Evolutionary conservation across 2,888 invertebrate species (phyloP).

Genomic region (Drosophila buzzatii): DNA sequence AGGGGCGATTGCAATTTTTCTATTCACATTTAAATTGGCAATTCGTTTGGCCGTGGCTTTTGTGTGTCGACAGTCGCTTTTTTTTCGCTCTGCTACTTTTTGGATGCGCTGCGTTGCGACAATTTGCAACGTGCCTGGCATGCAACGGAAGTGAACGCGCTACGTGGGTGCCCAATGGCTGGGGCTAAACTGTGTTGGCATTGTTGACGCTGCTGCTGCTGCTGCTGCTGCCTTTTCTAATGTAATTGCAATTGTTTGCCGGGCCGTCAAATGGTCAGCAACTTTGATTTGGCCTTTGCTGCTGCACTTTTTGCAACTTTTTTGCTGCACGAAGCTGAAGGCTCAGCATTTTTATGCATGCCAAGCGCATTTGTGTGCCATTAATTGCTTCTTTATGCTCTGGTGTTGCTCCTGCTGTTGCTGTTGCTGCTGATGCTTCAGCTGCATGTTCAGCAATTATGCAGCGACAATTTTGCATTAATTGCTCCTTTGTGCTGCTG

Average conservation of each 20-base stretch:
- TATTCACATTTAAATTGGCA: conserved; percentile 79
- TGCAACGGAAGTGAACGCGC: conserved; percentile 72
- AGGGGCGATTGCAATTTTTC: conserved; percentile 71
- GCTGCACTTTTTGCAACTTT: conserved; percentile 44
- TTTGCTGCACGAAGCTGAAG: conserved; percentile 29
- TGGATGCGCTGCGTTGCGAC: conserved; percentile 66
- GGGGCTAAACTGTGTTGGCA: conserved; percentile 46
- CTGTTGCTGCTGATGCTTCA: conserved; percentile 38
- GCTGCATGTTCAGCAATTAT: conserved; percentile 82
- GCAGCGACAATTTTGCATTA: conserved; percentile 81
- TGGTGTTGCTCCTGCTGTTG: conserved; percentile 36
- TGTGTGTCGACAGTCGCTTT: conserved; percentile 42
- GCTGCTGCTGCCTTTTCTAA: conserved; percentile 63
- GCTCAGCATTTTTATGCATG: conserved; percentile 81
- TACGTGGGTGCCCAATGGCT: conserved; percentile 67
- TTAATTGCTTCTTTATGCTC: conserved; percentile 82
- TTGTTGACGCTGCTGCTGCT: conserved; percentile 44
- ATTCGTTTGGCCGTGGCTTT: conserved; percentile 72
- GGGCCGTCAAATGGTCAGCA: conserved; percentile 55
- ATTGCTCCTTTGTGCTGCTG: conserved; percentile 79
- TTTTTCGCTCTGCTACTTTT: conserved; percentile 23
- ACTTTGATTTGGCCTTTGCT: conserved; percentile 55
- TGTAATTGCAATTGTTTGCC: conserved; percentile 79
- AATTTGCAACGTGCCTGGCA: conserved; percentile 79
- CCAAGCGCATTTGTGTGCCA: conserved; percentile 81